phyloP scores from a whole-genome alignment of 2,888 invertebrate genomes.

The Ophion ventricosus region DNA sequence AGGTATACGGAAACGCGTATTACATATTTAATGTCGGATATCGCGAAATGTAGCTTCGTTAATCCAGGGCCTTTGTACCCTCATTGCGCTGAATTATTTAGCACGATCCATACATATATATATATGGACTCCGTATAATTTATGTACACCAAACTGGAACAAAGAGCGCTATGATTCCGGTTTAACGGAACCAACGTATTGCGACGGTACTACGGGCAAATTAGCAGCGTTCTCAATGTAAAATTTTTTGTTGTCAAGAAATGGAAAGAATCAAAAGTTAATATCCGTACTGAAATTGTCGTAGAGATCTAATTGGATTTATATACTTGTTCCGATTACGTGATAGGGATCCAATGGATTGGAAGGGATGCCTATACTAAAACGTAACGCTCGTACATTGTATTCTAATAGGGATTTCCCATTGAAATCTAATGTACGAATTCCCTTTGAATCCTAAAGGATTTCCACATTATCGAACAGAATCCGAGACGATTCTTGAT shows the following conservation, averaged over 20 bases:
- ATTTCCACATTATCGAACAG: no score
- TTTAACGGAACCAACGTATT: slow-evolving; percentile 14
- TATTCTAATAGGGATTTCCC: no score
- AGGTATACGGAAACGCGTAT: background rate
- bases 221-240: background rate
- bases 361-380: no score
- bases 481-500: no score
- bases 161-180: background rate
- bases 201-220: background rate
- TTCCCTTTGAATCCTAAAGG: no score
- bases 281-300: background rate
- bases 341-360: no score
- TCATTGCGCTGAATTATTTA: slow-evolving; percentile 14
- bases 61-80: slow-evolving; percentile 36
- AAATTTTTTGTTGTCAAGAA: background rate
- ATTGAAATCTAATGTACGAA: no score
- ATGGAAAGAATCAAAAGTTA: background rate
- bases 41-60: slow-evolving; percentile 46
- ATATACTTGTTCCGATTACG: no score
- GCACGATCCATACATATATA: background rate
- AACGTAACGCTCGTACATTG: no score
- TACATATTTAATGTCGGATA: slow-evolving; percentile 11
- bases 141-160: background rate
- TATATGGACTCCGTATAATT: slow-evolving; percentile 4
- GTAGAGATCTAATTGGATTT: no score